Evolutionary conservation across 1,140 invertebrate species (phyloP).

Genomic region (Bombus vancouverensis): DNA sequence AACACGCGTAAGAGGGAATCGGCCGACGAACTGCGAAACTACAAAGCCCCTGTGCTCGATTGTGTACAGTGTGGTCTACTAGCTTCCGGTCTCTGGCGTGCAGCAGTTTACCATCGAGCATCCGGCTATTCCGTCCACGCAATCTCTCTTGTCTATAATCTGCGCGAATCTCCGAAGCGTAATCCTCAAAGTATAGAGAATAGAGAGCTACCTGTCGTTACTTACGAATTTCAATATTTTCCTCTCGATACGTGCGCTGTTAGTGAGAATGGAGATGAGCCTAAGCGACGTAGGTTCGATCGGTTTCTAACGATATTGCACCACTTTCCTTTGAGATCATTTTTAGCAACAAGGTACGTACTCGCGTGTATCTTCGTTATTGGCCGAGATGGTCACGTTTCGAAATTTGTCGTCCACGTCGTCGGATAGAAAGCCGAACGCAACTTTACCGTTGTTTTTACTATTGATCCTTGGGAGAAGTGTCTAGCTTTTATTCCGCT

Average conservation of each 20-base stretch:
- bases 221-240: too few species aligned
- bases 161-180: background rate
- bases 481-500: too few species aligned
- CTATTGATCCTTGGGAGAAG: too few species aligned
- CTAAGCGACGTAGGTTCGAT: too few species aligned
- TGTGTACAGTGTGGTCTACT: constrained; percentile 59
- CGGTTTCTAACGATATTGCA: too few species aligned
- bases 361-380: too few species aligned
- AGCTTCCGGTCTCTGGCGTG: constrained; percentile 44
- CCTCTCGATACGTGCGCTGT: too few species aligned
- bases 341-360: too few species aligned
- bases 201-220: background rate
- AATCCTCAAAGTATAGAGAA: background rate
- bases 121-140: constrained; percentile 25
- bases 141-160: background rate
- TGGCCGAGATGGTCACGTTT: too few species aligned
- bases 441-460: too few species aligned
- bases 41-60: constrained; percentile 46
- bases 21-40: constrained; percentile 39
- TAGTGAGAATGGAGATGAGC: background rate
- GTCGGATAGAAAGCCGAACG: too few species aligned
- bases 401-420: background rate
- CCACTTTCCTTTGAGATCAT: too few species aligned
- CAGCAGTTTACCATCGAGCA: constrained; percentile 15
- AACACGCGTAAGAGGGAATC: constrained; percentile 58